Evolutionary conservation across 92 coral and sea anemone species (phyloP), one percentile per base, ranked within the genome.

Genomic region (Epizoanthus ramosus): DNA sequence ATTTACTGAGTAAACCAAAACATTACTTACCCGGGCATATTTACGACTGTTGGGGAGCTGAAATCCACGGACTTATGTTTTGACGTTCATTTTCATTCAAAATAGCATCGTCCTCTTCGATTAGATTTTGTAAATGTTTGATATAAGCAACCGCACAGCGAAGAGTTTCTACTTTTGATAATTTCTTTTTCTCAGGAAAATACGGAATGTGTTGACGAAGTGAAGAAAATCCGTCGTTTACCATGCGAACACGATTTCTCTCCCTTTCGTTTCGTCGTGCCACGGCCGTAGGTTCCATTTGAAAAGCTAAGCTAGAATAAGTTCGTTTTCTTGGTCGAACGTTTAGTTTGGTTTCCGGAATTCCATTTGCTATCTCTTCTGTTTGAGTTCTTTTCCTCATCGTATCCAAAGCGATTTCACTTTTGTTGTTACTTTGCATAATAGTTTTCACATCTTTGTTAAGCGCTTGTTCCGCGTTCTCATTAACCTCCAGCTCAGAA

Each of bases 141-240:
- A 97, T 97, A 79, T 97, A 97, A 18, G 96, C 92, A 52, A 97
- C 98, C 5, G 99, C 99, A 65, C 94, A 97, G 3, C 99, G 93
- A 45, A 97, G 84, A 6, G 99, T 97, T 86, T 97, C 99, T 6
- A 97, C 99, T 84, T 97, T 97, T 10, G 99, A 97, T 28, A 97
- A 77, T 79, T 94, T 95, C 84, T 97, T 97, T 84, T 97, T 97
- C 63, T 94, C 98, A 6, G 98, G 98, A 67, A 92, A 92, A 74
- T 94, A 97, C 18, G 99, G 99, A 43, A 97, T 97, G 80, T 92
- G 97, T 83, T 94, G 98, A 21, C 99, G 94, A 21, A 97, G 93
- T 41, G 94, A 94, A 10, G 89, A 87, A 75, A 97, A 97, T 5
- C 99, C 99, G 56, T 94, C 98, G 80, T 97, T 97, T n/a, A 97